These are phyloP conservation scores for Leptoteleia sp. DNA, from an alignment of 1,140 invertebrate genomes.

Conservation along the genomic window DNA sequence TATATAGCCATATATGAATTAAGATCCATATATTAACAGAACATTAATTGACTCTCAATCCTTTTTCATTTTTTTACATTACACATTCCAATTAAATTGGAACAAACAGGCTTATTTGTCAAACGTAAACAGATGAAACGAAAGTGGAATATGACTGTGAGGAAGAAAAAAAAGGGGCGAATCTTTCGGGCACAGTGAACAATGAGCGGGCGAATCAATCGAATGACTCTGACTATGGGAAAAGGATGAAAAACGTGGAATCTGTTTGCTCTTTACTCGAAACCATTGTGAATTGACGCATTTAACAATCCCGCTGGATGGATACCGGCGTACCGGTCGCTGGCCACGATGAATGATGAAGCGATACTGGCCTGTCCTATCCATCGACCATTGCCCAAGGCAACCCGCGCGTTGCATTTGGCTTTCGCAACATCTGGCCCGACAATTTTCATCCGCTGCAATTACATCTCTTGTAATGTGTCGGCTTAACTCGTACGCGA, in stretches of 20 bases:
- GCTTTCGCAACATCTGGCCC: conserved; percentile 59
- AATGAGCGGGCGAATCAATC: conserved; percentile 47
- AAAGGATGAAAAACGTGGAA: too few species aligned
- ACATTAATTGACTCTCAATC: too few species aligned
- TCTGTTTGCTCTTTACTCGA: conserved; percentile 61
- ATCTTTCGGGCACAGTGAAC: conserved; percentile 35
- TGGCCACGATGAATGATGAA: conserved; percentile 58
- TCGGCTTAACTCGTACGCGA: conserved; percentile 37
- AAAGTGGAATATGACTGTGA: too few species aligned
- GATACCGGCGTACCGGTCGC: conserved; percentile 38
- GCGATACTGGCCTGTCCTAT: conserved; percentile 55
- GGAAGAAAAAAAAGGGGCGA: conserved; percentile 32
- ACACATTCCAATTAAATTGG: too few species aligned
- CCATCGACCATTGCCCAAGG: conserved; percentile 55
- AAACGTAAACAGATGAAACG: too few species aligned
- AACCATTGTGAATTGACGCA: conserved; percentile 58
- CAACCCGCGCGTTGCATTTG: conserved; percentile 45
- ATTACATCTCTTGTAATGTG: conserved; percentile 52
- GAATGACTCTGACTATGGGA: conserved; percentile 46
- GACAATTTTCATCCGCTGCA: conserved; percentile 59
- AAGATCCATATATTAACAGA: too few species aligned
- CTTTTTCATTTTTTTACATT: too few species aligned
- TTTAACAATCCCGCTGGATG: conserved; percentile 52
- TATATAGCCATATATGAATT: too few species aligned
- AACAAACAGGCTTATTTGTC: too few species aligned